Conservation (phyloP, 2,888 invertebrate species). For the Chalcosyrphus nemorum region DNA sequence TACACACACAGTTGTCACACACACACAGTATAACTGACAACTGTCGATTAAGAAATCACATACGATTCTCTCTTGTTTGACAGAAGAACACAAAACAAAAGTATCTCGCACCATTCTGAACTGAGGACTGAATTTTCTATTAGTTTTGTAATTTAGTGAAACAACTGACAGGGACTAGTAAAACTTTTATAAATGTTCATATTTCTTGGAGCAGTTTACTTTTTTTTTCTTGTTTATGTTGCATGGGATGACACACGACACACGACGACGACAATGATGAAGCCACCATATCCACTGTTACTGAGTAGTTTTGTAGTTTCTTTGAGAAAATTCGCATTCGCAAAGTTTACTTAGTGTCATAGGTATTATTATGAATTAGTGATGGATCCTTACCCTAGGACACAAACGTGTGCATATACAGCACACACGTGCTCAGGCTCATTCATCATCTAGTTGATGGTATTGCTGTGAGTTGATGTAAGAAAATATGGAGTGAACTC, state of each 20-base stretch:
- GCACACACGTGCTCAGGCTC: conserved; percentile 8
- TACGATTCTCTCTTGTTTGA: background rate
- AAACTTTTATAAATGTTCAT: background rate
- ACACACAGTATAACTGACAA: background rate
- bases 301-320: conserved; percentile 4
- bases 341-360: conserved; percentile 22
- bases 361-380: conserved; percentile 36
- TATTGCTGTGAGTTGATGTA: background rate
- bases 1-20: background rate
- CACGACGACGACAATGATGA: background rate
- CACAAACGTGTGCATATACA: background rate
- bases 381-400: conserved; percentile 12
- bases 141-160: background rate
- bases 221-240: conserved; percentile 1
- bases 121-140: conserved; percentile 7
- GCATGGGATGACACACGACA: background rate
- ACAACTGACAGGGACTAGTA: conserved; percentile 1
- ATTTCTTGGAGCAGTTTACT: background rate
- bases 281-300: background rate
- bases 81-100: background rate
- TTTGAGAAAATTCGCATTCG: conserved; percentile 24
- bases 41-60: background rate
- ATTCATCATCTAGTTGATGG: conserved; percentile 7
- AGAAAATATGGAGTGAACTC: background rate
- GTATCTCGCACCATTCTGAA: conserved; percentile 13